Base-by-base conservation (phyloP, 2,797 vertebrate genomes). In the Epinephelus malabaricus region DNA sequence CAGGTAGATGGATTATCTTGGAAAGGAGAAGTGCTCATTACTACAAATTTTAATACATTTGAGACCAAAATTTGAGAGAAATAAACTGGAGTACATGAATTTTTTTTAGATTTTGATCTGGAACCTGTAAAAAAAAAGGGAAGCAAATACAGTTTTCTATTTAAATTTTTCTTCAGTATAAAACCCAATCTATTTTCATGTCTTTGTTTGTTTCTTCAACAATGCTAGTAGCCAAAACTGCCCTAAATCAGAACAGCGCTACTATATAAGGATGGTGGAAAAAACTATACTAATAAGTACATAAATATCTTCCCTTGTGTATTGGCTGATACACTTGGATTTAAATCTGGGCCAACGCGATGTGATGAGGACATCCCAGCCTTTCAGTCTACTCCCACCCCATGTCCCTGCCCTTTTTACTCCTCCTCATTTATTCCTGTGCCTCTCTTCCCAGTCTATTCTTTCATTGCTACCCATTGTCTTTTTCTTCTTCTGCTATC, bases 401-500 rank as follows among this genome's bases (percentile, higher is more conserved):
- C n/a, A 3, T 12, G 23, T 17, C 51, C 17, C 46, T 53, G 11
- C 40, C 40, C 34, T 55, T 61, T 47, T 50, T 27, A 18, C 71
- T 69, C 59, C 68, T 64, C 25, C 59, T 72, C 69, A 21, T 67
- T 10, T 53, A 19, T 73, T 65, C 30, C 7, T 7, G 10, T 46
- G 23, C 46, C 14, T 58, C 59, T 67, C 40, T n/a, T 66, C 68
- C 47, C 68, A 0, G 2, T 58, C 60, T 58, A 2, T 82, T 79
- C 58, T 83, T 71, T 66, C 27, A 73, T 73, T 81, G 49, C 73
- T 17, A 9, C 76, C 68, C 46, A 80, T 86, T 86, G 78, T 85
- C 76, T 53, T 69, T 59, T 54, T 75, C 47, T 56, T 66, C 64
- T 83, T 74, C 55, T 75, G 49, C 87, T 69, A 17, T 69, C 75